These are phyloP conservation scores for Syngnathoides biaculeatus DNA, from an alignment of 2,113 vertebrate species.

Conservation along the genomic window DNA sequence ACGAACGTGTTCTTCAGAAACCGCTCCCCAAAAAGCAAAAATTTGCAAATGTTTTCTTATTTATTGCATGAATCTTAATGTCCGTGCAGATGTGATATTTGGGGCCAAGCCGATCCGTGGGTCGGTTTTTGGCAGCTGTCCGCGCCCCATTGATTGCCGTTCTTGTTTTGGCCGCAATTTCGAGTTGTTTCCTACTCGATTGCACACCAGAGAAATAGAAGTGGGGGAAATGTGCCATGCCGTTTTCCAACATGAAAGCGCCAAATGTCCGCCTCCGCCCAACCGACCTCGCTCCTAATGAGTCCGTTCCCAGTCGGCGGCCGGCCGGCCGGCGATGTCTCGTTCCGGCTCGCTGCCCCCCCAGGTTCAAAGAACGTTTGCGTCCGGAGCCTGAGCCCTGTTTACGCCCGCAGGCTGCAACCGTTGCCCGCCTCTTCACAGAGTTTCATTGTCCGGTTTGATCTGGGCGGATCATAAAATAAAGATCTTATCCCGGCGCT, in stretches of 20 bases:
- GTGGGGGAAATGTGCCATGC: neutral
- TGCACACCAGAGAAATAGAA: neutral
- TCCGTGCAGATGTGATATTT: too few species aligned
- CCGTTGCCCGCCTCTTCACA: conserved; percentile 42
- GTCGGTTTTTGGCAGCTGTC: too few species aligned
- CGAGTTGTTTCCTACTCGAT: neutral
- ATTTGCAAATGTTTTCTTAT: too few species aligned
- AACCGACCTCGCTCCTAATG: conserved; percentile 48
- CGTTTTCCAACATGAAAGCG: conserved; percentile 45
- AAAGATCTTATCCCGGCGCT: conserved; percentile 54
- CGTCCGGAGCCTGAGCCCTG: conserved; percentile 32
- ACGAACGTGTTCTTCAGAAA: too few species aligned
- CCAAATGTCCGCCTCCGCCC: conserved; percentile 9
- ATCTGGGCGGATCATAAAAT: conserved; percentile 54
- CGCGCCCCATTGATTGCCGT: too few species aligned
- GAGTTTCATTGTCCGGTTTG: conserved; percentile 59
- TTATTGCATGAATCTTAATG: too few species aligned
- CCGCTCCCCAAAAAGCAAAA: too few species aligned
- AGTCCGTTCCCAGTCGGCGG: conserved; percentile 51
- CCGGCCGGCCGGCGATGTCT: conserved; percentile 8
- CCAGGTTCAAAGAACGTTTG: conserved; percentile 11
- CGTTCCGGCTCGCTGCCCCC: conserved; percentile 26
- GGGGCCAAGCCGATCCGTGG: too few species aligned
- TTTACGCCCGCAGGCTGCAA: conserved; percentile 45
- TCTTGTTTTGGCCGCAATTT: neutral